A percentile compares a stretch with the other conserved stretches of the same genome.
Evolutionary conservation across 2,888 invertebrate genomes (phyloP).

Genomic region (Ormyrus pomaceus): DNA sequence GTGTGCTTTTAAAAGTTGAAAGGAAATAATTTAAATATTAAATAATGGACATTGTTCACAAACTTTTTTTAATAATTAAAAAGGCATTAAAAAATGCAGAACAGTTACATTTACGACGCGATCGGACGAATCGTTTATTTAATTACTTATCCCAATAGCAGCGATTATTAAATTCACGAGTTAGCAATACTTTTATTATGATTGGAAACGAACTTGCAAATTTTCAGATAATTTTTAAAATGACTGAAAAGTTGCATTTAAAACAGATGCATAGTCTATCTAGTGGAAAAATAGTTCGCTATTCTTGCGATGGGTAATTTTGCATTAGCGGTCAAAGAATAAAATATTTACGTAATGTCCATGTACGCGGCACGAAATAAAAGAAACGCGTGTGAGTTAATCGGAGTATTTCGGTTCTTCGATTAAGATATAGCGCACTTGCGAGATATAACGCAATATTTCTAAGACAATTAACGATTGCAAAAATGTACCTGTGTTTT

Average conservation of each 20-base stretch:
- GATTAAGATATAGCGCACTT: conserved; percentile 29
- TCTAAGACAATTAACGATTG: conserved; percentile 21
- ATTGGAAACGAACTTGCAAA: conserved; percentile 45
- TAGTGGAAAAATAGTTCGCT: background rate
- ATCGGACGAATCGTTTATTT: conserved; percentile 25
- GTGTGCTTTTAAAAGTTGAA: conserved; percentile 33
- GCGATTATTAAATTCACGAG: conserved; percentile 23
- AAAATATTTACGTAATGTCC: conserved; percentile 45
- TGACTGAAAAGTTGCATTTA: too few species aligned
- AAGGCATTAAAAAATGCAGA: conserved; percentile 23
- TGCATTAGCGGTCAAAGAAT: conserved; percentile 21
- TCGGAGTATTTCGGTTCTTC: conserved; percentile 33
- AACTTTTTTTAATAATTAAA: conserved; percentile 39
- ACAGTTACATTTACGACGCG: conserved; percentile 18
- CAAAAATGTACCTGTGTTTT: conserved; percentile 49
- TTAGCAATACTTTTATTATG: conserved; percentile 26
- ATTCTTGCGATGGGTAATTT: conserved; percentile 44
- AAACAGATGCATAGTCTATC: too few species aligned
- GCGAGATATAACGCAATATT: conserved; percentile 3
- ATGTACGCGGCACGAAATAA: conserved; percentile 29
- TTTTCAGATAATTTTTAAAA: conserved; percentile 11
- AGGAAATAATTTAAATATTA: conserved; percentile 52
- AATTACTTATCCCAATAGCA: conserved; percentile 49
- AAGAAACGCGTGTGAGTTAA: conserved; percentile 35
- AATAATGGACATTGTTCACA: conserved; percentile 46